Evolutionary conservation across 2,888 invertebrate genomes (phyloP), one percentile per base, ranked within the genome.

Genomic region (Subacronicta megacephala): DNA sequence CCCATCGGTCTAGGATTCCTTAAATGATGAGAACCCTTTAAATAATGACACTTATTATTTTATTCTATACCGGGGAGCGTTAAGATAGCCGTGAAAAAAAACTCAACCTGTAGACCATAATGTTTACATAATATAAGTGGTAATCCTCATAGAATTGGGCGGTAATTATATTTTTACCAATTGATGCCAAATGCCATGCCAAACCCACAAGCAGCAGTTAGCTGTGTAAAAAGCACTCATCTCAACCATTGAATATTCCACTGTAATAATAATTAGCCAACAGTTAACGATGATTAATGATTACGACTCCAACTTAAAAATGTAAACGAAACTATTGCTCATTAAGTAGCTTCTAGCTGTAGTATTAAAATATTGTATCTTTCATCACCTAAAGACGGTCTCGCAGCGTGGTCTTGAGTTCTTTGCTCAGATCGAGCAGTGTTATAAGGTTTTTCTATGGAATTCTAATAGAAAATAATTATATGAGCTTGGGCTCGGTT

Each of bases 281-380:
- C 17, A 33, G 43, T 44, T 57, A 57, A 47, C 33, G 47, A 56
- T 69, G 70, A 73, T 69, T 71, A 54, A 69, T 63, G 64, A 55
- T 58, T 31, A 56, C 23, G 31, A 38, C 36, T 58, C 37, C 12
- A 47, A 52, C 40, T 38, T 16, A 18, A 13, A 40, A 47, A 20
- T 42, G 35, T 51, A 31, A 16, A 42, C 38, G 54, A 35, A 38
- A 37, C 41, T 26, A 31, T 13, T 50, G 31, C 17, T 50, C 55
- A 42, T 56, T 9, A 13, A 40, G 31, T 52, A 36, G 58, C 29
- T 38, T 46, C 10, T 46, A 7, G 15, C 18, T 46, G 7, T 46
- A 7, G 15, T 16, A 26, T 15, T 40, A 56, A 45, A 46, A 33
- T 16, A 33, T 42, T 16, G 10, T 12, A 12, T 0, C 29, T n/a